These are phyloP conservation scores for Aricia artaxerxes DNA, from an alignment of 2,888 invertebrate species.

Conservation along the genomic window DNA sequence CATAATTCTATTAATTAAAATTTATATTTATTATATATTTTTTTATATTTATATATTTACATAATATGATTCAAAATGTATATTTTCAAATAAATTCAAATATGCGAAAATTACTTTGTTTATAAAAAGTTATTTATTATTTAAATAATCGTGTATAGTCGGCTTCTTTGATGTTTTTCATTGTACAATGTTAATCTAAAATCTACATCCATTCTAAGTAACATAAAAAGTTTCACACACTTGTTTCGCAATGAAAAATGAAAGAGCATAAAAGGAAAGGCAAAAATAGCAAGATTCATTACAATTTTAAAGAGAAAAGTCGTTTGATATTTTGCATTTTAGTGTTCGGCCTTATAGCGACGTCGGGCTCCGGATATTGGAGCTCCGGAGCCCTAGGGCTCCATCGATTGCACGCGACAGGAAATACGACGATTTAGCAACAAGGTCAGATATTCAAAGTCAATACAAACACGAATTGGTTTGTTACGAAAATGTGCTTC, in stretches of 20 bases:
- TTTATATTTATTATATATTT: no score
- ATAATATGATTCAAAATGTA: neutral
- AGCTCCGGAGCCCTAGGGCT: slow-evolving; percentile 3
- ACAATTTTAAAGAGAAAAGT: neutral
- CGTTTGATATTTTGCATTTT: neutral
- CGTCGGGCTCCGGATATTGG: slow-evolving; percentile 22
- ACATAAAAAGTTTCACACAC: no score
- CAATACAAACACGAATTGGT: neutral
- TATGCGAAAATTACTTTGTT: neutral
- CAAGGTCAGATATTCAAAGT: slow-evolving; percentile 27
- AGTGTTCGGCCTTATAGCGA: neutral
- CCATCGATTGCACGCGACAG: slow-evolving; percentile 22
- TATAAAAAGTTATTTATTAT: neutral
- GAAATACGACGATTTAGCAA: slow-evolving; percentile 24
- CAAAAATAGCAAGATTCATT: neutral
- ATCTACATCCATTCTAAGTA: neutral
- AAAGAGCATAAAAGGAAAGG: neutral
- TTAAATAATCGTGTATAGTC: neutral
- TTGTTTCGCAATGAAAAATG: neutral
- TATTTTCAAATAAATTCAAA: neutral
- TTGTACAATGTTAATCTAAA: no score
- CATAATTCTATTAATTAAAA: neutral
- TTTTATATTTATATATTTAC: no score
- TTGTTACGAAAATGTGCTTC: neutral
- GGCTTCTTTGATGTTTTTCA: neutral